Evolutionary conservation across 2,113 vertebrate species (phyloP), one percentile per base, ranked within the genome.

Genomic region (Dasyurus viverrinus): DNA sequence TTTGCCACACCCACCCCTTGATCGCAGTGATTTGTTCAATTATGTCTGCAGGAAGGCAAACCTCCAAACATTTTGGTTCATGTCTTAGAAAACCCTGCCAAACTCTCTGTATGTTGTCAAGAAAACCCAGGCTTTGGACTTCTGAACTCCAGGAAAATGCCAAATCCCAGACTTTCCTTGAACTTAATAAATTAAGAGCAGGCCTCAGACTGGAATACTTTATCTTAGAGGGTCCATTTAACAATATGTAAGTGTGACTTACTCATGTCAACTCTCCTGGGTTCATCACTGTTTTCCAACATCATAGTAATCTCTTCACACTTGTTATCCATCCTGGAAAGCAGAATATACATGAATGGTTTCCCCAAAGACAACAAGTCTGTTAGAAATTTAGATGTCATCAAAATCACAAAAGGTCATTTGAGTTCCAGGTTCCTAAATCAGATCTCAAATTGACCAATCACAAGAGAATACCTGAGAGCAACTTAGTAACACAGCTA

Each of bases 211-310:
- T 60, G 26, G 57, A 27, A 60, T 60, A 11, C 57, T 60, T 60
- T 60, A 25, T 12, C 27, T 27, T 30, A 30, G 57, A 27, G 27
- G 10, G 27, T 60, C 10, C 57, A 30, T 12, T 60, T 60, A 60
- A 30, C 30, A 26, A 57, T 30, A 60, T 36, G 30, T 68, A 36
- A 16, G 30, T 36, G 11, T 16, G 12, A 95, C 96, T 97, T 95
- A 97, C 96, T 1, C 30, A 54, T 26, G 0, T 0, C 91, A 95
- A 90, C 96, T 91, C 55, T 96, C 4, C 42, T 12, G 0, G 90
- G 93, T 5, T 95, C 8, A 0, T 50, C 12, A 0, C 90, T 93
- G 50, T 54, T 93, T 90, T 95, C 23, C 36, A 97, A 90, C 27
- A 91, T 0, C 26, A 1, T 1, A 5, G 1, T 92, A 0, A 19